Conservation (phyloP, 2,113 vertebrate species). For the Hemichromis elongatus region DNA sequence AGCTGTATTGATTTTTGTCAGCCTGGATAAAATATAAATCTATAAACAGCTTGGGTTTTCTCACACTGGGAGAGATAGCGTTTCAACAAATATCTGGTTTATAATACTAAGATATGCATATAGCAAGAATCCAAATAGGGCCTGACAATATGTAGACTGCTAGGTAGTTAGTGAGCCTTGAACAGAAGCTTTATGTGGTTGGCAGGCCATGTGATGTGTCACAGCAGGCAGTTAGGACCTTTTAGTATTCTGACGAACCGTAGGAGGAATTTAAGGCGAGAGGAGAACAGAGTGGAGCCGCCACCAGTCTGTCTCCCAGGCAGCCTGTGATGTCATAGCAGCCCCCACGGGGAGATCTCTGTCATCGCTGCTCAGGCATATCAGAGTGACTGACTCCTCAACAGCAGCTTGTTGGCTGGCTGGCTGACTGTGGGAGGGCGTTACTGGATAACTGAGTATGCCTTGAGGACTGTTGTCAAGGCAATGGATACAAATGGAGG, state of each 20-base stretch:
- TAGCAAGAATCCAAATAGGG: neutral
- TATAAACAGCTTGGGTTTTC: neutral
- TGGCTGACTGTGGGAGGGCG: constrained; percentile 38
- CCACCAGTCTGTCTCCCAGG: constrained; percentile 58
- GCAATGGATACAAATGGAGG: constrained; percentile 62
- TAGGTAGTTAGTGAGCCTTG: constrained; percentile 45
- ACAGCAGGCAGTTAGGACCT: constrained; percentile 52
- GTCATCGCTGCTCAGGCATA: constrained; percentile 54
- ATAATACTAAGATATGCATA: neutral
- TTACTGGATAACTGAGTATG: constrained; percentile 53
- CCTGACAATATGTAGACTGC: constrained; percentile 11
- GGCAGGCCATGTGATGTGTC: constrained; percentile 53
- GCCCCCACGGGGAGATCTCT: constrained; percentile 48
- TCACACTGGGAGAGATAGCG: neutral
- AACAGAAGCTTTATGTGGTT: constrained; percentile 41
- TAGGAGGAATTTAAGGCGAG: constrained; percentile 45
- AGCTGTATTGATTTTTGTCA: neutral
- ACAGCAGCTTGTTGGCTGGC: constrained; percentile 32
- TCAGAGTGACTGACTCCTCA: constrained; percentile 30
- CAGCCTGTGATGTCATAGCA: constrained; percentile 62
- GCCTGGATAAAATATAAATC: neutral
- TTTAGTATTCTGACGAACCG: constrained; percentile 49
- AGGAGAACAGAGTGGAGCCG: constrained; percentile 40
- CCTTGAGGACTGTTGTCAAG: constrained; percentile 63
- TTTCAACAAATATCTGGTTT: neutral